Evolutionary conservation across 1,140 invertebrate species (phyloP).

Genomic region (Oncopodura yosiiana): DNA sequence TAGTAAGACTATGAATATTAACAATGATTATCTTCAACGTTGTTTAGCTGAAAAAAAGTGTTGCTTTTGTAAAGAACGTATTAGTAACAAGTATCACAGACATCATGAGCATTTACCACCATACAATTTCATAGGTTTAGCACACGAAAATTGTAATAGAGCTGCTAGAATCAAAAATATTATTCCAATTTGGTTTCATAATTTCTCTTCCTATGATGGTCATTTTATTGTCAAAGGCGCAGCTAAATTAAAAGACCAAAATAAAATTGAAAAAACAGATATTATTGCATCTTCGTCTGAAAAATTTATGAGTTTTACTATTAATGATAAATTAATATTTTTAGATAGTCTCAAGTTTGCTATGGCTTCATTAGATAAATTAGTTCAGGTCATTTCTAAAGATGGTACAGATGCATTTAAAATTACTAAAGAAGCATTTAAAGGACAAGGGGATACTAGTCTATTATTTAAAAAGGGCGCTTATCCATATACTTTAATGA

Average conservation of each 20-base stretch:
- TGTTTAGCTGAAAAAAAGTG: background rate
- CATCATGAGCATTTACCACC: slow-evolving; percentile 10
- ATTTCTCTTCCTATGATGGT: background rate
- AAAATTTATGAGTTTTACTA: slow-evolving; percentile 3
- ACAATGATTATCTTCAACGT: background rate
- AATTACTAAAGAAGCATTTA: background rate
- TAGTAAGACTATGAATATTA: background rate
- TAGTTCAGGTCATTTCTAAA: background rate
- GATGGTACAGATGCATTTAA: background rate
- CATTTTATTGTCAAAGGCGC: slow-evolving; percentile 5
- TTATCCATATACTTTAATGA: background rate
- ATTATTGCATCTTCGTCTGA: slow-evolving; percentile 10
- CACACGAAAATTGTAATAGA: slow-evolving; percentile 3
- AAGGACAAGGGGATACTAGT: background rate
- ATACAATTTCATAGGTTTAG: slow-evolving; percentile 1
- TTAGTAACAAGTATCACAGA: background rate
- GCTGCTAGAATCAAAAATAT: background rate
- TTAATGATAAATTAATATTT: background rate
- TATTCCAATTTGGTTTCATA: slow-evolving; percentile 7
- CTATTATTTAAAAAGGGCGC: slow-evolving; percentile 4
- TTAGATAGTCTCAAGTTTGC: slow-evolving; percentile 8
- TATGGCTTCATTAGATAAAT: slow-evolving; percentile 4
- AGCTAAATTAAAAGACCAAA: background rate
- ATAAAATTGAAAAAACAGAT: background rate
- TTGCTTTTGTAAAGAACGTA: background rate